Evolutionary conservation across 2,113 vertebrate genomes (phyloP), one percentile per base, ranked within the genome.

Genomic region (Cairina moschata): DNA sequence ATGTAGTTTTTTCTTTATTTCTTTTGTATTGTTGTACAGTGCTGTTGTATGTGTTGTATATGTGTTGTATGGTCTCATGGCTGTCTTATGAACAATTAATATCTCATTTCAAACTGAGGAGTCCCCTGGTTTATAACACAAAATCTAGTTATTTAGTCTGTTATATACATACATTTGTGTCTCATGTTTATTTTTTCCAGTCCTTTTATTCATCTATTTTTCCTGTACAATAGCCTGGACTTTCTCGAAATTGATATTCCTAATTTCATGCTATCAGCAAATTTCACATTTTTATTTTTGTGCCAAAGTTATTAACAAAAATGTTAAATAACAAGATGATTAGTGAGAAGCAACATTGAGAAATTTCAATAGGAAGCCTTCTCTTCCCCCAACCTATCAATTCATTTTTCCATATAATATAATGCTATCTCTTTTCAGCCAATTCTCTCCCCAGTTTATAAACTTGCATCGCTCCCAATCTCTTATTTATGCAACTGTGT

Each of bases 31-130:
- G 46, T 59, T 66, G 31, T 48, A 58, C 14, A 23, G 36, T 17
- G 31, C n/a, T n/a, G n/a, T 91, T 40, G 40, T 40, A 40, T 40
- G 12, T 40, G 40, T 40, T 40, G 40, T 40, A 40, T 40, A 40
- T 40, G 40, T 13, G 12, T 40, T 40, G 40, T 40, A 40, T 40
- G 40, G 50, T 87, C 56, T 90, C 7, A 46, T 90, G 22, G n/a
- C 50, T 91, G 71, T 6, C 38, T 60, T 88, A 52, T 34, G 71
- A 79, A 14, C 14, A 75, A 9, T 87, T 72, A 83, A 29, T 90
- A 25, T 75, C 28, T 73, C 42, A 56, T 86, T 92, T 83, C 67
- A 86, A 88, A 72, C 38, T 83, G 54, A 82, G 83, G 48, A 83
- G 8, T 50, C n/a, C 15, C 17, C n/a, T 88, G 71, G 17, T 16